Evolutionary conservation across 2,888 invertebrate species (phyloP).

Genomic region (Callosobruchus maculatus): DNA sequence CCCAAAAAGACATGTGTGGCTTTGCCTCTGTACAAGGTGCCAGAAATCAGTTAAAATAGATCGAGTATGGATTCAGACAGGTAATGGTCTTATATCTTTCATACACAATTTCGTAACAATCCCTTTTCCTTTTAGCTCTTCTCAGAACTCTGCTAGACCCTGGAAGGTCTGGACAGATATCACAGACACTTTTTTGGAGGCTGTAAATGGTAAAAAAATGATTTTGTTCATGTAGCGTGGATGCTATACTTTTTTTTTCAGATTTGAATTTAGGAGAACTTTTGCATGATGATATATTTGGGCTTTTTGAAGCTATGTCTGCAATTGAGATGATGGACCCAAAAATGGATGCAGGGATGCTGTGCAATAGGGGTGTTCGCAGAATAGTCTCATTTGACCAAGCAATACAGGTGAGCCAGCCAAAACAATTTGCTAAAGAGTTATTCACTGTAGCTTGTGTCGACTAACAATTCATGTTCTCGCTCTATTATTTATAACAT

Average conservation of each 20-base stretch:
- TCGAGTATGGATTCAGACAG: not conserved
- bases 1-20: not conserved
- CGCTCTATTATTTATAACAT: no score
- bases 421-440: no score
- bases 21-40: not conserved
- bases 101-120: not conserved
- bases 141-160: not conserved
- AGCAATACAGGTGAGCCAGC: conserved; percentile 65
- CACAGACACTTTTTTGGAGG: conserved; percentile 33
- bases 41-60: not conserved
- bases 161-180: conserved; percentile 29
- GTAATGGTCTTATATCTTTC: not conserved
- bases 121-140: not conserved
- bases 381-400: conserved; percentile 84
- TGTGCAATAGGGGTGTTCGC: conserved; percentile 83
- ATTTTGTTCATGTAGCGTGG: not conserved
- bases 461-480: no score
- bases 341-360: conserved; percentile 99
- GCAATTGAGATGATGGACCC: conserved; percentile 99
- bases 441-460: no score
- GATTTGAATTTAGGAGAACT: conserved; percentile 87
- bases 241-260: conserved; percentile 23
- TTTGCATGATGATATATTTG: conserved; percentile 85
- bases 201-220: conserved; percentile 33
- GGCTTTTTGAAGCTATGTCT: conserved; percentile 97